Evolutionary conservation across 2,113 vertebrate genomes (phyloP).

Genomic region (Tychaedon coryphoeus): DNA sequence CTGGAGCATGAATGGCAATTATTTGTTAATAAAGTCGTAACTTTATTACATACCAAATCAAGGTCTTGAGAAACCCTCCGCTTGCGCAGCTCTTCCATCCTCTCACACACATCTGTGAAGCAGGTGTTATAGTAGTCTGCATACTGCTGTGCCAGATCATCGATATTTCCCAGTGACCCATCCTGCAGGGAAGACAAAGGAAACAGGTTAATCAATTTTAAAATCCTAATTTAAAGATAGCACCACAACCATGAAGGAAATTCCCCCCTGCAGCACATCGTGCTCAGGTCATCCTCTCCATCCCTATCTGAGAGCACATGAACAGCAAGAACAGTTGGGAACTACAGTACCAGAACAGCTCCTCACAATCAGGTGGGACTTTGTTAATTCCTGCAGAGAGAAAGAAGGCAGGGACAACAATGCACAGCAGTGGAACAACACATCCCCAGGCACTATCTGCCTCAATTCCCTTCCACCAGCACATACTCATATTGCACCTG

Average conservation of each 20-base stretch:
- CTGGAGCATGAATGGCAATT: neutral
- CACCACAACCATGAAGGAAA: neutral
- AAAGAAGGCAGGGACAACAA: neutral
- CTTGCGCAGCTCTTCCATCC: constrained; percentile 96
- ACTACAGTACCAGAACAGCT: neutral
- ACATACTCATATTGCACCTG: neutral
- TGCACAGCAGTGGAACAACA: neutral
- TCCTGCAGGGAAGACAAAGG: constrained; percentile 75
- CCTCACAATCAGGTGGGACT: neutral
- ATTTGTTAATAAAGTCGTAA: neutral
- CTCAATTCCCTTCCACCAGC: neutral
- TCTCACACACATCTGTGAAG: constrained; percentile 91
- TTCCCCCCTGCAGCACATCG: neutral
- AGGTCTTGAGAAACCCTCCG: constrained; percentile 90
- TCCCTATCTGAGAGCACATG: accelerated
- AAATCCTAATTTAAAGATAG: neutral
- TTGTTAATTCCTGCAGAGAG: neutral
- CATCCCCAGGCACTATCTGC: neutral
- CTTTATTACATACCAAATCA: constrained; percentile 80
- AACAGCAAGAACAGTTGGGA: neutral
- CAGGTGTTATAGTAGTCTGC: constrained; percentile 97
- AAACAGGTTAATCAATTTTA: neutral
- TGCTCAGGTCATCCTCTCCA: neutral
- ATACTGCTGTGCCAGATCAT: constrained; percentile 95
- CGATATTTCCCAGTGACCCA: constrained; percentile 95